phyloP scores from a whole-genome alignment of 2,797 vertebrate genomes.

The Rhinatrema bivittatum region DNA sequence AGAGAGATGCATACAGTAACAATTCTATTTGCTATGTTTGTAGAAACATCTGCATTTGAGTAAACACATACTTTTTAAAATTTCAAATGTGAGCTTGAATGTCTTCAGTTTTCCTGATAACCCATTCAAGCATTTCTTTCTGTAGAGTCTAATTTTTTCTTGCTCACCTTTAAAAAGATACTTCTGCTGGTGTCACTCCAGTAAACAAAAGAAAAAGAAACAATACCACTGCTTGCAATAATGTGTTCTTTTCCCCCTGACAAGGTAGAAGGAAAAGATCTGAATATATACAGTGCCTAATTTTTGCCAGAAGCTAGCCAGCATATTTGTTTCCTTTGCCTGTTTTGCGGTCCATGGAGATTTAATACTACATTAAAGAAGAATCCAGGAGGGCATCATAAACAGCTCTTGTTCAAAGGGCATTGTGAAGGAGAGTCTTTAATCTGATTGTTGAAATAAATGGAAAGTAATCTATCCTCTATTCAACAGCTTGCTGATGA shows the following conservation, averaged over 20 bases:
- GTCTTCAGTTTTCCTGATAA: neutral
- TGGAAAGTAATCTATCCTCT: conserved; percentile 75
- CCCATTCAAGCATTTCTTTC: neutral
- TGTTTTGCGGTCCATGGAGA: conserved; percentile 45
- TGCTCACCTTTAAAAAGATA: conserved; percentile 19
- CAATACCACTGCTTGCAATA: conserved; percentile 14
- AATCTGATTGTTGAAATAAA: conserved; percentile 81
- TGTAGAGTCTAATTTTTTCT: conserved; percentile 6
- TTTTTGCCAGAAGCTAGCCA: no score
- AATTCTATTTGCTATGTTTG: conserved; percentile 2
- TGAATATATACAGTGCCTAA: conserved; percentile 53
- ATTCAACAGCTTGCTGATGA: conserved; percentile 78
- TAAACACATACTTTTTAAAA: no score
- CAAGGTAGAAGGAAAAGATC: conserved; percentile 42
- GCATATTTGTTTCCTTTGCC: no score
- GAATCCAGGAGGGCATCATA: conserved; percentile 64
- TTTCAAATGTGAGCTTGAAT: no score
- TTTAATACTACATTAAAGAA: conserved; percentile 68
- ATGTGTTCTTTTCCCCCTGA: conserved; percentile 26
- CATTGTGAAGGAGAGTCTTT: conserved; percentile 73
- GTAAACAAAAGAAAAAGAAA: neutral
- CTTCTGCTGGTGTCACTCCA: conserved; percentile 1
- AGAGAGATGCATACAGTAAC: neutral
- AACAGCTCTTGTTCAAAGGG: conserved; percentile 74
- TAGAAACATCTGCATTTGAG: no score